phyloP scores from a whole-genome alignment of 2,797 vertebrate genomes.

The Myoxocephalus aenaeus region DNA sequence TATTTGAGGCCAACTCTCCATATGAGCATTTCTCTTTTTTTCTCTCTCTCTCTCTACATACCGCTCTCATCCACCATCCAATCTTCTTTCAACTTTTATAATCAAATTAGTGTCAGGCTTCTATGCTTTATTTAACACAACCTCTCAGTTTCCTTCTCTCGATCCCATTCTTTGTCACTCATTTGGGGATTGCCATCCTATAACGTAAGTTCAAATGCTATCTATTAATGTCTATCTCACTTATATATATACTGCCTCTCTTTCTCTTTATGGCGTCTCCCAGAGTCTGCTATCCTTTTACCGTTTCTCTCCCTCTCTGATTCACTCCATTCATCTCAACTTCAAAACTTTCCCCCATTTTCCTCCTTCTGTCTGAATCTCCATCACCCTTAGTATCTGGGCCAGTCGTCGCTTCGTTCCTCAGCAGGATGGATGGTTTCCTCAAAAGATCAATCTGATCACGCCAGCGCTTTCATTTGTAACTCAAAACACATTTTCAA shows the following conservation, averaged over 20 bases:
- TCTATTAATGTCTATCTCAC: constrained; percentile 26
- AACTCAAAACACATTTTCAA: constrained; percentile 68
- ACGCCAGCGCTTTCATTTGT: constrained; percentile 58
- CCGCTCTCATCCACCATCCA: constrained; percentile 9
- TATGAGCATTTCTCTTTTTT: constrained; percentile 12
- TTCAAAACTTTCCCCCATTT: constrained; percentile 60
- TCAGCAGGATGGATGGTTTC: constrained; percentile 77
- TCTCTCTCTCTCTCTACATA: neutral
- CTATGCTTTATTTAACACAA: constrained; percentile 29
- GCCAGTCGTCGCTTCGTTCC: constrained; percentile 64
- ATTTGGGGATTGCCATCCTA: constrained; percentile 3
- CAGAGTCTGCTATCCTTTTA: constrained; percentile 57
- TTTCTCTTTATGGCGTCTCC: constrained; percentile 33
- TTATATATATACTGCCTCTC: constrained; percentile 18
- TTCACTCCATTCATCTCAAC: constrained; percentile 58
- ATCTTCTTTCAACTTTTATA: constrained; percentile 34
- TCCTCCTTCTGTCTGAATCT: constrained; percentile 51
- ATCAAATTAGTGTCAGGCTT: constrained; percentile 22
- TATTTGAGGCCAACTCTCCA: constrained; percentile 26
- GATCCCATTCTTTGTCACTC: neutral
- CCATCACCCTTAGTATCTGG: constrained; percentile 57
- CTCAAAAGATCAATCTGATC: constrained; percentile 65
- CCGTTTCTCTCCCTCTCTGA: constrained; percentile 26
- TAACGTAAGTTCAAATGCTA: constrained; percentile 23
- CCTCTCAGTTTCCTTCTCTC: neutral